Conservation (phyloP, 2,113 vertebrate genomes). For the Apodemus speciosus region DNA sequence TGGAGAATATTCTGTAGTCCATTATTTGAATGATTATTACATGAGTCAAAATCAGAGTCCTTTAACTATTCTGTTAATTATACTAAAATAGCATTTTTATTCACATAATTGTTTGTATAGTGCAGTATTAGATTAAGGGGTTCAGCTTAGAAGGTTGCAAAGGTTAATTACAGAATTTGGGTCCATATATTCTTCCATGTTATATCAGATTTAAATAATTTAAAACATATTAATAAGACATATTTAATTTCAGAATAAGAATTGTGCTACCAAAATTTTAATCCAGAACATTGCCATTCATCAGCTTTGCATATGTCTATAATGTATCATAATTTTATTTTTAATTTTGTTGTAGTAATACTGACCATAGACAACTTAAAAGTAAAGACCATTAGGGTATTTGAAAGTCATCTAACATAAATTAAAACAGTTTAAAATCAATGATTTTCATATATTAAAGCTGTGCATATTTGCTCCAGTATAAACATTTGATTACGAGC, state of each 20-base stretch:
- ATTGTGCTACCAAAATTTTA: not conserved
- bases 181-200: not conserved
- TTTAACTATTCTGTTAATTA: conserved; percentile 70
- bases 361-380: conserved; percentile 48
- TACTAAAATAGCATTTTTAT: conserved; percentile 59
- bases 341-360: not conserved
- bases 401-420: conserved; percentile 70
- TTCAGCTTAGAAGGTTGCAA: conserved; percentile 53
- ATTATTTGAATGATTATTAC: conserved; percentile 14
- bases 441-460: conserved; percentile 69
- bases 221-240: conserved; percentile 43
- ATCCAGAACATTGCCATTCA: not conserved
- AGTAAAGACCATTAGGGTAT: conserved; percentile 66
- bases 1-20: not conserved
- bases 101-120: not conserved
- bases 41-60: not conserved
- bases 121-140: not conserved
- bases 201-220: not conserved
- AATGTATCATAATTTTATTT: not conserved
- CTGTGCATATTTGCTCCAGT: conserved; percentile 70
- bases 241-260: conserved; percentile 46
- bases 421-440: conserved; percentile 71
- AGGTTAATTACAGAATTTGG: conserved; percentile 52
- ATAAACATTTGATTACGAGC: conserved; percentile 71
- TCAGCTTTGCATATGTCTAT: not conserved